Evolutionary conservation across 92 coral and sea anemone genomes (phyloP).

Genomic region (Siderastrea radians): DNA sequence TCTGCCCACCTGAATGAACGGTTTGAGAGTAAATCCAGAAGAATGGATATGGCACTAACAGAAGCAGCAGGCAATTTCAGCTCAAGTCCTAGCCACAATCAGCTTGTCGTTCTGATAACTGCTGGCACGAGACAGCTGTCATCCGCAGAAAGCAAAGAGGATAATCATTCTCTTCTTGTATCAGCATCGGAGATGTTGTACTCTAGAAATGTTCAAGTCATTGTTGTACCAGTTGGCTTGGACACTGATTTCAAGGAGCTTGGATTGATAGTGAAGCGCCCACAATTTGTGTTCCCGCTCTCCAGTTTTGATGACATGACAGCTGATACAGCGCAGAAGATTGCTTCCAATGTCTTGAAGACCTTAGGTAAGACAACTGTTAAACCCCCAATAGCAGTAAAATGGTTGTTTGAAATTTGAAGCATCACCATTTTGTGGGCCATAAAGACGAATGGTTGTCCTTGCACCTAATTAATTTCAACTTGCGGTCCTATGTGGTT

Average conservation of each 20-base stretch:
- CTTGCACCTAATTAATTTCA: no score
- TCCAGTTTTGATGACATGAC: background rate
- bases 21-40: background rate
- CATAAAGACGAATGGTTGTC: no score
- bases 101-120: conserved; percentile 6
- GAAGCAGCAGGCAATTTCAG: conserved; percentile 3
- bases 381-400: no score
- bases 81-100: background rate
- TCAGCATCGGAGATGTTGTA: background rate
- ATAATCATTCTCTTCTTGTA: background rate
- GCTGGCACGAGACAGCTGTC: conserved; percentile 12
- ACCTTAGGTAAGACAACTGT: background rate
- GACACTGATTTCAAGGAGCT: conserved; percentile 22
- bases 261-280: background rate
- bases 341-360: background rate
- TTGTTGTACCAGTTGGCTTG: conserved; percentile 18
- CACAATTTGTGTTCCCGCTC: background rate
- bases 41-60: conserved; percentile 7
- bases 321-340: background rate
- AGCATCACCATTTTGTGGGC: no score
- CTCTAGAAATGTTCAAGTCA: background rate
- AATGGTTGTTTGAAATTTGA: no score
- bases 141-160: background rate
- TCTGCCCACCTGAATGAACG: background rate
- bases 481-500: no score